Evolutionary conservation across 2,797 vertebrate species (phyloP).

Genomic region (Gadopsis marmoratus): DNA sequence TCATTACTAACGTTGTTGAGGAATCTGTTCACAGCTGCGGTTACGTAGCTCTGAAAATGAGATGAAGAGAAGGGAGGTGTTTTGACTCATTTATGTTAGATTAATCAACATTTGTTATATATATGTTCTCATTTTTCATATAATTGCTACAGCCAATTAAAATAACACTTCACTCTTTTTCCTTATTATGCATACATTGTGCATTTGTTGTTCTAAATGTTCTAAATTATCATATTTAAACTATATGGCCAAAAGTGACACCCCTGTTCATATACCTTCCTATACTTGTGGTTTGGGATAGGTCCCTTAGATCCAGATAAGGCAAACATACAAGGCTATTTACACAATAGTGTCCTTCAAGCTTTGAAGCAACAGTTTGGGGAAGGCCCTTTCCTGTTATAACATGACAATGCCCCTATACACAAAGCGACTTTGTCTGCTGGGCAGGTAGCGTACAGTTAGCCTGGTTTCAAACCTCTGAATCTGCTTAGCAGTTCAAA

Average conservation of each 20-base stretch:
- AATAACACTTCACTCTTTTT: neutral
- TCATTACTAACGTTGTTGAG: conserved; percentile 50
- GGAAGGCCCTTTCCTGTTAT: conserved; percentile 56
- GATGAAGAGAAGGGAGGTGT: conserved; percentile 14
- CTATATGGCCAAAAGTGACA: neutral
- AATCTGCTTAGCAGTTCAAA: neutral
- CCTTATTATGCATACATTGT: neutral
- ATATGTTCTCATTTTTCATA: neutral
- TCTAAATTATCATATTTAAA: neutral
- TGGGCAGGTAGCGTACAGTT: neutral
- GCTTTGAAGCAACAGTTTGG: conserved; percentile 11
- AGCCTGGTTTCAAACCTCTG: neutral
- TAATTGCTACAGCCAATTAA: neutral
- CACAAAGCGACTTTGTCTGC: conserved; percentile 1
- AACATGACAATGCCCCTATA: conserved; percentile 22
- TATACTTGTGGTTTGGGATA: neutral
- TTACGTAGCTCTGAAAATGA: conserved; percentile 75
- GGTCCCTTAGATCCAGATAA: neutral
- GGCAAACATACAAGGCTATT: neutral
- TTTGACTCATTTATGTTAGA: neutral
- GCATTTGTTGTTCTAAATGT: neutral
- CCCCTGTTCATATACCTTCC: neutral
- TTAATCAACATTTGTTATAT: neutral
- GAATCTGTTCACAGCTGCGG: conserved; percentile 78
- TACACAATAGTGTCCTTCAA: conserved; percentile 23